Evolutionary conservation across 1,140 invertebrate species (phyloP), one percentile per base, ranked within the genome.

Genomic region (Globodera ellingtonae): DNA sequence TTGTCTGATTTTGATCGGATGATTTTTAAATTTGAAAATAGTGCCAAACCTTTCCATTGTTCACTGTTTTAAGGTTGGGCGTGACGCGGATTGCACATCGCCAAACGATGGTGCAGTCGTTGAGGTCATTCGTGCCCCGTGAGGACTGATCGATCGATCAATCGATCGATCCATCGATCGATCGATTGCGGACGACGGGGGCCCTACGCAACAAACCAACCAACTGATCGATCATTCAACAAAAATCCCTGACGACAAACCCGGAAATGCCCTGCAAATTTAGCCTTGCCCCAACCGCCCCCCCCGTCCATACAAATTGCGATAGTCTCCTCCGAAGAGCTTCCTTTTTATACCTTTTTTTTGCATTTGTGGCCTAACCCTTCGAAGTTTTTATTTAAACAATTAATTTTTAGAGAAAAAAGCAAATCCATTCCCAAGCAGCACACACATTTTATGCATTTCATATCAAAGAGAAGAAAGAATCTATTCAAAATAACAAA

Each of bases 81-180:
- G 91, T 92, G 18, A 91, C 91, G 70, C 90, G 91, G 79, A 89
- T 92, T 73, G 91, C 91, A 15, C 92, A 92, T 86, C 88, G 92
- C 52, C 89, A 92, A 81, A 91, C 90, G 75, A 92, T 92, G 87
- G 91, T 92, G 83, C 52, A 79, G 50, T 87, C 83, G 18, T 59
- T 84, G 52, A 72, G 50, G 48, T 48, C 65, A 6, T 77, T 77
- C 48, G 44, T 46, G 21, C 62, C 46, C 15, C 56, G 56, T 3
- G 18, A 15, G 13, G 56, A 62, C 18, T 62, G 56, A 62, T 62
- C 56, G 56, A 15, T 18, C 10, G 13, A 6, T 62, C 56, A 18
- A 6, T 62, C 18, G 56, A 15, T 18, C 56, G 56, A 59, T 59
- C 50, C 1, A 9, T 52, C 4, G 50, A 9, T 13, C 56, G 56